Percentiles rank a stretch among this genome's conserved stretches.
Conservation (phyloP, 1,140 invertebrate genomes). For the Onthophagus taurus region DNA sequence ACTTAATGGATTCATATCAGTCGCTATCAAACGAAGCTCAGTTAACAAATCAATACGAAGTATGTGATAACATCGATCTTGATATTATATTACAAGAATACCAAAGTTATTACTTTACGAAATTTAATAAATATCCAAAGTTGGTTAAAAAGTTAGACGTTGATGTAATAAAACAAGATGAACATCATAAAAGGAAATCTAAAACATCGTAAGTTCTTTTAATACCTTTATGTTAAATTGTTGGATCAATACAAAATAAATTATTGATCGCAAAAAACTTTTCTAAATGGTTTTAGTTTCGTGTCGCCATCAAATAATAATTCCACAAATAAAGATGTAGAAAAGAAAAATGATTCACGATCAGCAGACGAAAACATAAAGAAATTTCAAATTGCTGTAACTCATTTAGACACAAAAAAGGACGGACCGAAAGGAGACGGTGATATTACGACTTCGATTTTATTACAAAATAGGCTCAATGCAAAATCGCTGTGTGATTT, state of each 20-base stretch:
- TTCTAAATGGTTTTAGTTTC: no score
- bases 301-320: background rate
- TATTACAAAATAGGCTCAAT: background rate
- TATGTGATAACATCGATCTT: slow-evolving; percentile 88
- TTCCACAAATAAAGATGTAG: background rate
- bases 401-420: background rate
- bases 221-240: no score
- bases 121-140: slow-evolving; percentile 79
- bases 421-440: background rate
- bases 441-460: no score
- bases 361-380: no score
- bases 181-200: slow-evolving; percentile 2
- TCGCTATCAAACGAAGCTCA: slow-evolving; percentile 57
- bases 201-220: slow-evolving; percentile 4
- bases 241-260: no score
- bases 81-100: slow-evolving; percentile 82
- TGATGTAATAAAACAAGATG: slow-evolving; percentile 5
- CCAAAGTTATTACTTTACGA: slow-evolving; percentile 73
- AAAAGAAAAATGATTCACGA: background rate
- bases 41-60: slow-evolving; percentile 52
- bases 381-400: slow-evolving; percentile 5
- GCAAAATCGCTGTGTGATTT: slow-evolving; percentile 31
- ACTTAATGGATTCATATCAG: slow-evolving; percentile 53
- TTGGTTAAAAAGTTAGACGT: slow-evolving; percentile 43
- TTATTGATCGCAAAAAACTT: no score